These are phyloP conservation scores for Bombus terrestris DNA, from an alignment of 1,140 invertebrate genomes.

Conservation along the genomic window DNA sequence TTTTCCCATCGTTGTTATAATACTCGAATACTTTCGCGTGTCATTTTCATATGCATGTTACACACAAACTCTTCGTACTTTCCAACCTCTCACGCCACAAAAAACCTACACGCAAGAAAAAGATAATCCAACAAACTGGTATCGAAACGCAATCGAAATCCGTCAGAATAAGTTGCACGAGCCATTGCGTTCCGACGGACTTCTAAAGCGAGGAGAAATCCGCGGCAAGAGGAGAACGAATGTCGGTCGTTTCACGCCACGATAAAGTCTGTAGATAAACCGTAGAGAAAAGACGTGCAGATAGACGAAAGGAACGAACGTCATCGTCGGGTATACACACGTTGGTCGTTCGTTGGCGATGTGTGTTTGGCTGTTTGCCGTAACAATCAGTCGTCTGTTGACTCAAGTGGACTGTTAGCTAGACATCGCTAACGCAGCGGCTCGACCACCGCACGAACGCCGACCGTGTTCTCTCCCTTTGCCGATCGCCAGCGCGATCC, in stretches of 20 bases:
- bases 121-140: not conserved
- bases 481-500: constrained; percentile 19
- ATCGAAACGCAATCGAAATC: not conserved
- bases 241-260: not conserved
- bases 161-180: constrained; percentile 7
- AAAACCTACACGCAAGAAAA: not conserved
- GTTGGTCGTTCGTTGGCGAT: not conserved
- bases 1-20: no score
- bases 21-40: no score
- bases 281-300: constrained; percentile 19
- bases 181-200: not conserved
- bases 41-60: no score
- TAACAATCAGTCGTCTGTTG: constrained; percentile 74
- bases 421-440: constrained; percentile 70
- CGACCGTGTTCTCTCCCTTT: constrained; percentile 26
- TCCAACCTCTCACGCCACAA: no score
- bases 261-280: constrained; percentile 36
- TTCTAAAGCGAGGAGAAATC: not conserved
- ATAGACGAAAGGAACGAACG: constrained; percentile 19
- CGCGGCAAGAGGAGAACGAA: not conserved
- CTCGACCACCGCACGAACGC: constrained; percentile 13
- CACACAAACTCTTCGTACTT: no score
- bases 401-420: constrained; percentile 74
- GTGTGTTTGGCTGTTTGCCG: constrained; percentile 70
- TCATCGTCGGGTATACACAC: not conserved